Percentiles rank a stretch among this genome's conserved stretches.
These are phyloP conservation scores for Salvelinus sp. DNA, from an alignment of 2,113 vertebrate genomes.

Conservation along the genomic window DNA sequence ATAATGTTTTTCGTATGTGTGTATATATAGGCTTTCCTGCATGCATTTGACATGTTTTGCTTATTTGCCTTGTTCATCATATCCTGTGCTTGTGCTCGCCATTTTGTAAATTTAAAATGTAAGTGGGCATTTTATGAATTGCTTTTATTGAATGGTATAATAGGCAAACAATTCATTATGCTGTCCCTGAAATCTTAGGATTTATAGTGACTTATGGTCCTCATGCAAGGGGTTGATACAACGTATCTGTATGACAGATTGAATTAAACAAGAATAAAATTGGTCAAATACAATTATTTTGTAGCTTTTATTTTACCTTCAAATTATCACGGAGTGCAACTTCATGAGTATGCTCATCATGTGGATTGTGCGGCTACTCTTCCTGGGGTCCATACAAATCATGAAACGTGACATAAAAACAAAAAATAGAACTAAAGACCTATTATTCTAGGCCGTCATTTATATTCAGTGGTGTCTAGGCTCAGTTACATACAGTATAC, in stretches of 20 bases:
- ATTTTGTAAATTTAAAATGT: conserved; percentile 6
- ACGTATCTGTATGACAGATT: conserved; percentile 56
- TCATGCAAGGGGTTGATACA: conserved; percentile 55
- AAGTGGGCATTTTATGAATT: conserved; percentile 18
- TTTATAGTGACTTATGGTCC: conserved; percentile 51
- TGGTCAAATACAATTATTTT: conserved; percentile 23
- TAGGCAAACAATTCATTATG: conserved; percentile 20
- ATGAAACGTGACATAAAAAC: no score
- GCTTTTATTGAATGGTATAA: conserved; percentile 18
- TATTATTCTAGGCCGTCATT: no score
- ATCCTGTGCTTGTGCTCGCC: conserved; percentile 49
- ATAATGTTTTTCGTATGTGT: conserved; percentile 30
- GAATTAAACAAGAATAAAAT: conserved; percentile 61
- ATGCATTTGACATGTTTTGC: conserved; percentile 42
- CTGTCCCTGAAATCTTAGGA: conserved; percentile 38
- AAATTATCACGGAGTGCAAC: neutral
- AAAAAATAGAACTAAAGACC: no score
- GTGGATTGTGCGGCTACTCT: no score
- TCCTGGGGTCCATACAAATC: no score
- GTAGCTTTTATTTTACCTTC: neutral
- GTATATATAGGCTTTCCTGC: conserved; percentile 47
- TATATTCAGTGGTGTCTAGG: no score
- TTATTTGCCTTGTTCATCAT: conserved; percentile 50
- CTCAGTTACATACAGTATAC: no score
- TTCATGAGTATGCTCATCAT: neutral